Evolutionary conservation across 2,113 vertebrate species (phyloP).

Genomic region (Ptilorrhoa leucosticta): DNA sequence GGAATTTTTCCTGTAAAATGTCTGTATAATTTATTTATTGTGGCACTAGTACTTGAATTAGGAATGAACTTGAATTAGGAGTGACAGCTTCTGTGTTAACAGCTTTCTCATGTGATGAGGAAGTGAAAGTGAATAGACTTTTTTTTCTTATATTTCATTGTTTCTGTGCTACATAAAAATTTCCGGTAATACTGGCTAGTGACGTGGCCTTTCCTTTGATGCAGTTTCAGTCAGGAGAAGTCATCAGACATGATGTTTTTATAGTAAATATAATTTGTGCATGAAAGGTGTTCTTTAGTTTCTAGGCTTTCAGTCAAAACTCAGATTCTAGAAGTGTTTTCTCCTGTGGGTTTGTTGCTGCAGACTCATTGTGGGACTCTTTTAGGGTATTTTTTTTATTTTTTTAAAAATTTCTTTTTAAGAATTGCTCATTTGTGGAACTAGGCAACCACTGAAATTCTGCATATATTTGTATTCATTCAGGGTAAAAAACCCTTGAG

Average conservation of each 20-base stretch:
- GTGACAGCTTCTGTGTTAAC: background rate
- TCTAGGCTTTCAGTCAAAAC: background rate
- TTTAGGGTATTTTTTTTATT: background rate
- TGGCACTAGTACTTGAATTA: background rate
- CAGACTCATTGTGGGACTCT: background rate
- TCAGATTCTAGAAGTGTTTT: background rate
- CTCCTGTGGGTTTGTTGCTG: background rate
- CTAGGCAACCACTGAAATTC: background rate
- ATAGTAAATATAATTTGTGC: background rate
- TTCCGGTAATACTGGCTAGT: background rate
- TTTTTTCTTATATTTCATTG: background rate
- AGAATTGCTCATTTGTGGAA: background rate
- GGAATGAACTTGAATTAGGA: background rate
- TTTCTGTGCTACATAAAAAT: background rate
- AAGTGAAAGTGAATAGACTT: background rate
- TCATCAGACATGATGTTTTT: background rate
- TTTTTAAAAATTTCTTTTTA: background rate
- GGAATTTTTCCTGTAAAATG: background rate
- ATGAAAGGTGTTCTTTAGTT: background rate
- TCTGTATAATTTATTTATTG: background rate
- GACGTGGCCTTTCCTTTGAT: background rate
- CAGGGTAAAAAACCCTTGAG: rapidly evolving
- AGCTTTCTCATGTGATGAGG: background rate
- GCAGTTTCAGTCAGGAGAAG: background rate
- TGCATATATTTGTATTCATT: background rate